Base-by-base conservation (phyloP, 2,797 vertebrate genomes). In the Malurus leucopterus region DNA sequence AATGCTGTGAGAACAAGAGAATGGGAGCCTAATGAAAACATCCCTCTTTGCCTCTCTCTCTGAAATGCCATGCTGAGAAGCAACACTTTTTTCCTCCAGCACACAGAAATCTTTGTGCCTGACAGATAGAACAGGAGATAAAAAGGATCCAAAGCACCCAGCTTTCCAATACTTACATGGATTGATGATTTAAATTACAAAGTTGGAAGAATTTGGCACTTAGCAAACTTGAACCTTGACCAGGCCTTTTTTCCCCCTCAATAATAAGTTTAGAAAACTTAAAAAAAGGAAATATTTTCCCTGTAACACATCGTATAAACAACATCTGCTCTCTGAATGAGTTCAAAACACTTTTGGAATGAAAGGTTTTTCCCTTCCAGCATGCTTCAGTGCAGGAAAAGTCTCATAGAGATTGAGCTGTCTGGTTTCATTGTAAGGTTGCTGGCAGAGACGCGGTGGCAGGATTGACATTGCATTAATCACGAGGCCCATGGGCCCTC, bases 111-210 rank as follows among this genome's bases (percentile, higher is more conserved):
- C 71, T 82, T 70, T 93, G 70, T 68, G 87, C 68, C 71, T 89
- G 70, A 83, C 82, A 91, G 81, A 92, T 41, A 88, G 61, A 94
- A 79, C 30, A 86, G 53, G 40, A 92, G 86, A 93, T 86, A 53
- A 90, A 92, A 93, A 86, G 54, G 44, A 77, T 74, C 92, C 29
- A 88, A 89, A 92, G 80, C 62, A 86, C 82, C 58, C 82, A 80
- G 85, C 24, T 91, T 89, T 93, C 54, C 81, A 84, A 86, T 77
- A 74, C 3, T 3, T 89, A 68, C 0, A 44, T 71, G 54, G 64
- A 22, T 55, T 69, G 61, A 62, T 88, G 77, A 90, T 71, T 93
- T 92, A 82, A 94, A 91, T 91, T 82, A 86, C 64, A 83, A 88
- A 78, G 71, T 68, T 74, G 51, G 38, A 89, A 88, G 44, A 84